Evolutionary conservation across 2,797 vertebrate species (phyloP).

Genomic region (Spatula versicolor): DNA sequence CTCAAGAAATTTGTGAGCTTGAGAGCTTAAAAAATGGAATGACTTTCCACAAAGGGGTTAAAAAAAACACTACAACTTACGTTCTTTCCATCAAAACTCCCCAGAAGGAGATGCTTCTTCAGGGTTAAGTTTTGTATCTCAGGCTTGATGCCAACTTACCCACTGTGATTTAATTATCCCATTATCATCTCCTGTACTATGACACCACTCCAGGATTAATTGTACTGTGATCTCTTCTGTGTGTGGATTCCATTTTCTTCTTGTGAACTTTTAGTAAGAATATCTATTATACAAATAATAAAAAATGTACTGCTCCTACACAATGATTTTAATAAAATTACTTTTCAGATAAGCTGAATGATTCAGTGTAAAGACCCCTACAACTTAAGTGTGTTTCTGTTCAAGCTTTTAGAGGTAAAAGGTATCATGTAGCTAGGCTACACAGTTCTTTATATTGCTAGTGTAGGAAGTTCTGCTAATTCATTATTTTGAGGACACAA

Average conservation of each 20-base stretch:
- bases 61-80: background rate
- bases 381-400: background rate
- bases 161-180: background rate
- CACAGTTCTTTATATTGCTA: background rate
- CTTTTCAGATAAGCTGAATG: constrained; percentile 2
- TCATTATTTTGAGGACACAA: background rate
- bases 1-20: background rate
- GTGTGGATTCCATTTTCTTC: background rate
- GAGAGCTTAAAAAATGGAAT: background rate
- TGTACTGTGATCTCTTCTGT: background rate
- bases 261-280: constrained; percentile 44
- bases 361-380: background rate
- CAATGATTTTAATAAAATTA: constrained; percentile 30
- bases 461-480: background rate
- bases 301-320: background rate
- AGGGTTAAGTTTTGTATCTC: background rate
- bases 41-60: background rate
- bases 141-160: background rate
- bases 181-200: background rate
- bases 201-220: background rate
- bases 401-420: background rate
- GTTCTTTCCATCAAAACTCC: background rate
- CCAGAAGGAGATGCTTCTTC: background rate
- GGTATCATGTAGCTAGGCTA: background rate
- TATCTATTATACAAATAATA: constrained; percentile 10